Percentiles rank a stretch among this genome's conserved stretches.
These are phyloP conservation scores for Poecile atricapillus DNA, from an alignment of 2,113 vertebrate species.

Conservation along the genomic window DNA sequence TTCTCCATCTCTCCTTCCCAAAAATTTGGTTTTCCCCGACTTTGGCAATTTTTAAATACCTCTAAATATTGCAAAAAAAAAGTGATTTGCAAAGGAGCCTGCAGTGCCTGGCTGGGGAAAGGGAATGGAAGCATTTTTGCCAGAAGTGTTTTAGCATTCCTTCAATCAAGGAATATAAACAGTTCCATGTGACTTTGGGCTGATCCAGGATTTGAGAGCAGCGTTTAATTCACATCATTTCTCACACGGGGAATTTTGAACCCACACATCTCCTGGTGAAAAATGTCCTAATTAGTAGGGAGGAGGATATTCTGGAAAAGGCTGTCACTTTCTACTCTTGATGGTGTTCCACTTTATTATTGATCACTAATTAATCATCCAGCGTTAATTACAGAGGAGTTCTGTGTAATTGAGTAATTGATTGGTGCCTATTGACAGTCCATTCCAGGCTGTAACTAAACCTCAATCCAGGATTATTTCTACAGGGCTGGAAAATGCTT, in stretches of 20 bases:
- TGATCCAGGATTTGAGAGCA: constrained; percentile 19
- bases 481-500: background rate
- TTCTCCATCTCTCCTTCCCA: background rate
- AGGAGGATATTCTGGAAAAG: background rate
- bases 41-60: background rate
- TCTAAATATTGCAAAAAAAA: background rate
- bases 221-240: background rate
- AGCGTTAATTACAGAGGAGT: background rate
- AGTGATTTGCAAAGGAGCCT: background rate
- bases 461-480: background rate
- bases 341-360: background rate
- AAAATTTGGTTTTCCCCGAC: background rate
- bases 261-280: background rate
- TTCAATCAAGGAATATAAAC: constrained; percentile 47
- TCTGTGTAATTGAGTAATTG: background rate
- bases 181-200: constrained; percentile 54
- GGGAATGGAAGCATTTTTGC: constrained; percentile 5
- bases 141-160: constrained; percentile 45
- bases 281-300: background rate
- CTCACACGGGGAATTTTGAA: constrained; percentile 28
- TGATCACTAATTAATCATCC: background rate
- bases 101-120: background rate
- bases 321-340: background rate
- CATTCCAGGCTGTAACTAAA: background rate
- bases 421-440: background rate